phyloP scores from a whole-genome alignment of 2,888 invertebrate genomes.

The Spatulosminthurus flaviceps region DNA sequence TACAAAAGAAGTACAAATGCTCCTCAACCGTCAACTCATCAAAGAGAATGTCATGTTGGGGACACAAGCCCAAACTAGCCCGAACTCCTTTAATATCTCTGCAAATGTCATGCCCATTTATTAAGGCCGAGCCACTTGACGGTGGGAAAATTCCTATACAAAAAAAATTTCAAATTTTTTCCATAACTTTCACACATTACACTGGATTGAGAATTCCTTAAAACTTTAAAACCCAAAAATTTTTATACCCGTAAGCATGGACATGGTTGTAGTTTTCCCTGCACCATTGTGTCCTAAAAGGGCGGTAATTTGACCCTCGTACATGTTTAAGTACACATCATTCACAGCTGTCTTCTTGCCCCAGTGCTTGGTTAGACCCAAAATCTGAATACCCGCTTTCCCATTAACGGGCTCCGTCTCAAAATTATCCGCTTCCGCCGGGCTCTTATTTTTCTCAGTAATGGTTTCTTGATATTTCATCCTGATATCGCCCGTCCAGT shows the following conservation, averaged over 20 bases:
- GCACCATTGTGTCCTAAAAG: conserved; percentile 91
- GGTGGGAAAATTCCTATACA: conserved; percentile 76
- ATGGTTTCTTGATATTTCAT: neutral
- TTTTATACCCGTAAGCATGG: conserved; percentile 73
- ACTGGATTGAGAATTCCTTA: too few relatives aligned
- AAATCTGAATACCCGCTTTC: conserved; percentile 66
- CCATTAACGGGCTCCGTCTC: conserved; percentile 66
- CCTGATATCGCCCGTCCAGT: conserved; percentile 63
- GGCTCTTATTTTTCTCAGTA: neutral
- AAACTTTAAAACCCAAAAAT: too few relatives aligned
- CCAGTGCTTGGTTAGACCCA: conserved; percentile 63
- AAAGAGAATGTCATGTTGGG: conserved; percentile 88
- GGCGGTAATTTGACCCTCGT: conserved; percentile 84
- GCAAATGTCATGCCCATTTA: conserved; percentile 78
- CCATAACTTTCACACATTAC: too few relatives aligned
- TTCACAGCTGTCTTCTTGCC: conserved; percentile 72
- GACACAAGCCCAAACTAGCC: conserved; percentile 84
- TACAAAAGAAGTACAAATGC: conserved; percentile 84
- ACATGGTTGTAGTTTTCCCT: conserved; percentile 82
- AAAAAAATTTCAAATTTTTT: neutral
- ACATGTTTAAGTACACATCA: conserved; percentile 78
- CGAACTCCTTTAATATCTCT: conserved; percentile 74
- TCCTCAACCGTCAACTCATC: conserved; percentile 82
- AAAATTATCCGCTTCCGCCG: conserved; percentile 59
- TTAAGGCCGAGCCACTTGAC: conserved; percentile 75